These are phyloP conservation scores for Ficedula albicollis DNA, from an alignment of 2,797 vertebrate genomes.

Conservation along the genomic window DNA sequence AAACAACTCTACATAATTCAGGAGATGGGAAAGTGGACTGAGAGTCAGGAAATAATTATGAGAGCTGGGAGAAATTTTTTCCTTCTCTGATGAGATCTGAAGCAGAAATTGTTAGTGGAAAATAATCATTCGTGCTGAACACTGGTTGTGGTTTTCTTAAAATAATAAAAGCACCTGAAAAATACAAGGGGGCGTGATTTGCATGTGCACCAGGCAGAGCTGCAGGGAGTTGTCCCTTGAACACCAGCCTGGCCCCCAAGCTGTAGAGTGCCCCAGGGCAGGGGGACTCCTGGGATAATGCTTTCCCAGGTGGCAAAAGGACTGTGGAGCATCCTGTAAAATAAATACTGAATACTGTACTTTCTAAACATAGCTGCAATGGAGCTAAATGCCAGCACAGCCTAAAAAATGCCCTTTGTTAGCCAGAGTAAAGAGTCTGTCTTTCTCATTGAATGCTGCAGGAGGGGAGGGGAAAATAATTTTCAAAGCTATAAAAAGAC, in stretches of 20 bases:
- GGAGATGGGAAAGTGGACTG: conserved; percentile 33
- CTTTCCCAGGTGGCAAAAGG: not conserved
- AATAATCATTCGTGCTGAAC: not conserved
- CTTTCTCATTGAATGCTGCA: not conserved
- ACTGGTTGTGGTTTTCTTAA: not conserved
- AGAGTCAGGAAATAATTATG: conserved; percentile 59
- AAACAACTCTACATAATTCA: conserved; percentile 60
- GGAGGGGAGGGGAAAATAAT: not conserved
- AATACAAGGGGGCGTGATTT: not conserved
- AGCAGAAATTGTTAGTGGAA: not conserved
- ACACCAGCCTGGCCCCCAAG: not conserved
- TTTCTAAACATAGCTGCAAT: not conserved
- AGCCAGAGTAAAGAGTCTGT: not conserved
- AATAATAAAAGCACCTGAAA: conserved; percentile 5
- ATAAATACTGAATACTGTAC: not conserved
- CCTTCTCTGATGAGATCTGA: not conserved
- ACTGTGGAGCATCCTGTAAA: not conserved
- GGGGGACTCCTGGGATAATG: not conserved
- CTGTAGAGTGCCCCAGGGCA: not conserved
- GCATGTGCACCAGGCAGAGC: not conserved
- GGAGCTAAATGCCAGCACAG: not conserved
- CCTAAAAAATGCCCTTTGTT: conserved; percentile 2
- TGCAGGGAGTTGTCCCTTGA: not conserved
- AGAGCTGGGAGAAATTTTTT: not conserved
- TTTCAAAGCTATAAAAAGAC: conserved; percentile 47